Percentiles rank a stretch among this genome's conserved stretches.
Conservation (phyloP, 2,888 invertebrate genomes). For the Leucozona laternaria region DNA sequence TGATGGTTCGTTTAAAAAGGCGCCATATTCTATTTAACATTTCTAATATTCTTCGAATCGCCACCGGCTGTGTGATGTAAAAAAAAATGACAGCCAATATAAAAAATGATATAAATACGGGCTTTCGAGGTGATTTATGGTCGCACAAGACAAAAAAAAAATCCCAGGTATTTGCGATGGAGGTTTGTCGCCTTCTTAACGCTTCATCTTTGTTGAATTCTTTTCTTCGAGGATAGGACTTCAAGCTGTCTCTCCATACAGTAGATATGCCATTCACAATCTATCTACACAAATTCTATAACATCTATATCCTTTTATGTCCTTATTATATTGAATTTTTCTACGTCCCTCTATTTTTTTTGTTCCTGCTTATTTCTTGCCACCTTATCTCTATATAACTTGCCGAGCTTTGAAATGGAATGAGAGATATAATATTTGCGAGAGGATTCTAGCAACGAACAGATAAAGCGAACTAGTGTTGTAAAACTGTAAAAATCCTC, state of each 20-base stretch:
- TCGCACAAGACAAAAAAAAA: slow-evolving; percentile 33
- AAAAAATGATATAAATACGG: slow-evolving; percentile 59
- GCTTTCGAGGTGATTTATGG: slow-evolving; percentile 70
- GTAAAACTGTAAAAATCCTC: slow-evolving; percentile 57
- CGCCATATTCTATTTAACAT: slow-evolving; percentile 1
- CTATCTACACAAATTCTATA: slow-evolving; percentile 38
- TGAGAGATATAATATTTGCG: slow-evolving; percentile 45
- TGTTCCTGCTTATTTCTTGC: neutral
- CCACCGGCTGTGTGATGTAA: neutral
- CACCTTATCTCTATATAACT: neutral
- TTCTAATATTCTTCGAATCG: neutral
- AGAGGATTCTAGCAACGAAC: slow-evolving; percentile 25
- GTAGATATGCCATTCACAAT: slow-evolving; percentile 55
- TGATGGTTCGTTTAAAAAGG: neutral
- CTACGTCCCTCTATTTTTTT: slow-evolving; percentile 4
- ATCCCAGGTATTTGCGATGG: slow-evolving; percentile 60
- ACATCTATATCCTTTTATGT: slow-evolving; percentile 66
- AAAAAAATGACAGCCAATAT: slow-evolving; percentile 63
- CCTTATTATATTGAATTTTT: slow-evolving; percentile 74
- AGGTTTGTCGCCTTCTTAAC: slow-evolving; percentile 67
- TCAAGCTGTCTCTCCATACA: neutral
- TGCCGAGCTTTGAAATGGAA: neutral
- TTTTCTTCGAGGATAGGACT: slow-evolving; percentile 8
- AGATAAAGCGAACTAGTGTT: slow-evolving; percentile 34
- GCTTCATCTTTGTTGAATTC: slow-evolving; percentile 64